Evolutionary conservation across 2,888 invertebrate species (phyloP).

Genomic region (Tetragonisca angustula): DNA sequence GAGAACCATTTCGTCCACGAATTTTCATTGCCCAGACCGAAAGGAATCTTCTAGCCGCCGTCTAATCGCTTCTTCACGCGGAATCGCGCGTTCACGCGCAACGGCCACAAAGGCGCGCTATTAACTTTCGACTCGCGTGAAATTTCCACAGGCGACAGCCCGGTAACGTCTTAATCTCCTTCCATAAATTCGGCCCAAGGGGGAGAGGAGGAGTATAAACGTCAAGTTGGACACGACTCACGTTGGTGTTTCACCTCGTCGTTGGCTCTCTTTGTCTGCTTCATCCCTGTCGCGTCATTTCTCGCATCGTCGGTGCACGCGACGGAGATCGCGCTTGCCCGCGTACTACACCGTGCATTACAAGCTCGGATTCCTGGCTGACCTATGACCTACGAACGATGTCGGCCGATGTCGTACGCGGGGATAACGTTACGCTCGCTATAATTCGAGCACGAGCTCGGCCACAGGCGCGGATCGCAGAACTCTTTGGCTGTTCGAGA

Average conservation of each 20-base stretch:
- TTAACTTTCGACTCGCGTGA: constrained; percentile 2
- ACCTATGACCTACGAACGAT: constrained; percentile 68
- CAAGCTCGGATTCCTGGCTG: constrained; percentile 56
- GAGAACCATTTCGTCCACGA: too few species aligned
- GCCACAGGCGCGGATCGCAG: constrained; percentile 31
- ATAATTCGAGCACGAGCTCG: constrained; percentile 63
- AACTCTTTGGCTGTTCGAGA: constrained; percentile 30
- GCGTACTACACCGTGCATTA: constrained; percentile 62
- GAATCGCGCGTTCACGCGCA: background rate
- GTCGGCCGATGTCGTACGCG: constrained; percentile 68
- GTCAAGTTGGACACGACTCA: constrained; percentile 9
- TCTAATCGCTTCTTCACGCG: background rate
- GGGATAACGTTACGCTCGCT: constrained; percentile 50
- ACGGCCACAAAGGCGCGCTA: background rate
- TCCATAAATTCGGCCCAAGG: constrained; percentile 19
- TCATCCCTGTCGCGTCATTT: constrained; percentile 39
- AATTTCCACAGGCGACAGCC: background rate
- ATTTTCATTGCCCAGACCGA: background rate
- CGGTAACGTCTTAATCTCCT: constrained; percentile 27
- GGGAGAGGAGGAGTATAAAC: constrained; percentile 9
- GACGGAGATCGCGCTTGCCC: constrained; percentile 34
- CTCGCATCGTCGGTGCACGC: constrained; percentile 42
- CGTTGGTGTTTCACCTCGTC: background rate
- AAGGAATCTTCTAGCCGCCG: too few species aligned
- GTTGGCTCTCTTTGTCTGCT: background rate